These are phyloP conservation scores for Catostylus mosaicus DNA, from an alignment of 30 jellyfish, hydroid and myxozoan genomes.

Conservation along the genomic window DNA sequence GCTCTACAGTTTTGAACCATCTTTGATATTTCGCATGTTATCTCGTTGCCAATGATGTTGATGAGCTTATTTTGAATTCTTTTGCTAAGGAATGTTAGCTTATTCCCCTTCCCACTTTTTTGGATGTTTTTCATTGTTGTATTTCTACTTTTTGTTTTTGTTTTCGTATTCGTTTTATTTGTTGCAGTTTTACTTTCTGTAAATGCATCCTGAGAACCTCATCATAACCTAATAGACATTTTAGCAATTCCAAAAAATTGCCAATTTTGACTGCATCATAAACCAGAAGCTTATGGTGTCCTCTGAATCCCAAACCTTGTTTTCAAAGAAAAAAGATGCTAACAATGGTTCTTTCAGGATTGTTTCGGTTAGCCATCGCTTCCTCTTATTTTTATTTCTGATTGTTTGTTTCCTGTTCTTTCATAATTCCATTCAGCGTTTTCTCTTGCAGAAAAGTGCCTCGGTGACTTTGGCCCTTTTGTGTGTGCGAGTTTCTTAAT, in stretches of 20 bases:
- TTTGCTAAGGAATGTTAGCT: conserved; percentile 47
- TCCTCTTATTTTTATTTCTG: conserved; percentile 1
- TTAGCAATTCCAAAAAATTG: too few relatives aligned
- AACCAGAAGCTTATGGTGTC: neutral
- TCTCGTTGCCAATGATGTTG: too few relatives aligned
- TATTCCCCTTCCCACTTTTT: conserved; percentile 37
- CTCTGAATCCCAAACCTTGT: conserved; percentile 36
- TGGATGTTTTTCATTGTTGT: neutral
- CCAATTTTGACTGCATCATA: neutral
- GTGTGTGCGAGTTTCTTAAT: conserved; percentile 24
- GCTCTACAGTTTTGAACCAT: conserved; percentile 2
- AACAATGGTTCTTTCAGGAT: conserved; percentile 13
- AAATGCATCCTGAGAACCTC: neutral
- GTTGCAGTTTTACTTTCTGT: neutral
- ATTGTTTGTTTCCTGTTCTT: neutral
- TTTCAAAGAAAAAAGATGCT: conserved; percentile 9
- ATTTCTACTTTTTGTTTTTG: too few relatives aligned
- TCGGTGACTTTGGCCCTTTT: conserved; percentile 25
- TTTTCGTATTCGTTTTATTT: neutral
- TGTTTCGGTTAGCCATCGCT: conserved; percentile 3
- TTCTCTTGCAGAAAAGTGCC: conserved; percentile 34
- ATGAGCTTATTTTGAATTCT: conserved; percentile 21
- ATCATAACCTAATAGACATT: too few relatives aligned
- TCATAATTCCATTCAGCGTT: neutral
- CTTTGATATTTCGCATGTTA: conserved; percentile 4